Evolutionary conservation across 2,113 vertebrate genomes (phyloP).

Genomic region (Ailuropoda melanoleuca): DNA sequence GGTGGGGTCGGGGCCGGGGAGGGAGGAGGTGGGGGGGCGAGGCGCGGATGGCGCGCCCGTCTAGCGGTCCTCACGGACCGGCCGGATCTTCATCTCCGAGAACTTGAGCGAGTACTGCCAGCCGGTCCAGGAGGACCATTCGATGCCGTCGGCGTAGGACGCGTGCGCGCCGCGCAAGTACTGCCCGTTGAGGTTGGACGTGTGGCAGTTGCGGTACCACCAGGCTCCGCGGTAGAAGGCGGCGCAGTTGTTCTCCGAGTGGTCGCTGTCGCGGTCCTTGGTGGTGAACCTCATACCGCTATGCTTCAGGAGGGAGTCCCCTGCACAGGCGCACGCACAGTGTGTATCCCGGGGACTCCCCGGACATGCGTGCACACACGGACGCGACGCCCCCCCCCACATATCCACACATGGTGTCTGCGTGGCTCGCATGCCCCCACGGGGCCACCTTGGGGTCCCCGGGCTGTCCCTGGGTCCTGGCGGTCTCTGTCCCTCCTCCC

Average conservation of each 20-base stretch:
- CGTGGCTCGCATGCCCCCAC: neutral
- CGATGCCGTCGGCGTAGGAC: slow-evolving; percentile 96
- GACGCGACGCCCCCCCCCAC: neutral
- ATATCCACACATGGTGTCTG: fast-evolving
- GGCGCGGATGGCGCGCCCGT: neutral
- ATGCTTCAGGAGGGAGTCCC: slow-evolving; percentile 96
- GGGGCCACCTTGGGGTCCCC: fast-evolving
- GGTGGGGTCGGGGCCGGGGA: fast-evolving
- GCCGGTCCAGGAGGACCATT: slow-evolving; percentile 99
- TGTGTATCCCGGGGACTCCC: neutral
- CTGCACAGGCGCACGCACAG: slow-evolving; percentile 71
- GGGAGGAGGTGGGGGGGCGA: neutral
- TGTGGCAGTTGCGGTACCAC: slow-evolving; percentile 99
- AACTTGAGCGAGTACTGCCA: slow-evolving; percentile 99
- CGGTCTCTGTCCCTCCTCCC: neutral
- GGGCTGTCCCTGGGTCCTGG: neutral
- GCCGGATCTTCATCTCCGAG: slow-evolving; percentile 97
- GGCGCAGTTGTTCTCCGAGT: slow-evolving; percentile 98
- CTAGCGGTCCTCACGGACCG: slow-evolving; percentile 93
- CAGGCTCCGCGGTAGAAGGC: slow-evolving; percentile 98
- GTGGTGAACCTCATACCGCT: slow-evolving; percentile 98
- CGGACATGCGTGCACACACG: fast-evolving
- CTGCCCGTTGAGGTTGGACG: slow-evolving; percentile 98
- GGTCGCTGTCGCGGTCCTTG: slow-evolving; percentile 97
- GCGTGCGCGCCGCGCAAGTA: slow-evolving; percentile 96